A percentile compares a stretch with the other conserved stretches of the same genome.
Conservation (phyloP, 2,113 vertebrate species). For the Otis tarda region DNA sequence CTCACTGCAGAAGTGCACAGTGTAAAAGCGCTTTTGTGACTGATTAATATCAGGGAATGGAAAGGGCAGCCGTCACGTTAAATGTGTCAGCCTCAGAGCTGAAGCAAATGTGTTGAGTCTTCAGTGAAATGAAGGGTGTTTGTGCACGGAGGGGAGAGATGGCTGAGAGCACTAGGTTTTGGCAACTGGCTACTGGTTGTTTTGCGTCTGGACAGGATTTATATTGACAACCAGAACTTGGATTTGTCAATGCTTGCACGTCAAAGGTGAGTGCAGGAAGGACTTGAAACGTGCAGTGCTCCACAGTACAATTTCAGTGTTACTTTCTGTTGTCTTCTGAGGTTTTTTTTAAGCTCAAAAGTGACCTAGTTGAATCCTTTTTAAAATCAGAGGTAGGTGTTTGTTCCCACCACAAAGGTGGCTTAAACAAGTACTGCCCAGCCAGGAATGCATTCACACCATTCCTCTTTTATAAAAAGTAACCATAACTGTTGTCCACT, state of each 20-base stretch:
- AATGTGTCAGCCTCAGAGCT: background rate
- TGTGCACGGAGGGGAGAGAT: background rate
- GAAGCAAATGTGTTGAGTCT: rapidly evolving
- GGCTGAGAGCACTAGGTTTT: background rate
- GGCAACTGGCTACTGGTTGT: background rate
- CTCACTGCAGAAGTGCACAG: background rate
- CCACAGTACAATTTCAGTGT: rapidly evolving
- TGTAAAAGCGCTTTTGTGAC: background rate
- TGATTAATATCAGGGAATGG: background rate
- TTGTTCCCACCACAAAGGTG: background rate
- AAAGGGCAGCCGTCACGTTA: background rate
- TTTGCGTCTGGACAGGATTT: background rate
- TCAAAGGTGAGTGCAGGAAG: background rate
- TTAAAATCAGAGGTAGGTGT: background rate
- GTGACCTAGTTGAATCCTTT: background rate
- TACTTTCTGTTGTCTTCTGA: background rate
- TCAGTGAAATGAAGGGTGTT: background rate
- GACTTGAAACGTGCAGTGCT: background rate
- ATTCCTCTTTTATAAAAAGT: background rate
- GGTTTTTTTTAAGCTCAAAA: background rate
- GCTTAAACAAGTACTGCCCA: background rate
- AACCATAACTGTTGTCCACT: background rate
- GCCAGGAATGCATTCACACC: background rate
- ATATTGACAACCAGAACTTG: background rate
- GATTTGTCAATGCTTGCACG: background rate